phyloP scores from a whole-genome alignment of 2,797 vertebrate species.

The Gadopsis bispinosus region DNA sequence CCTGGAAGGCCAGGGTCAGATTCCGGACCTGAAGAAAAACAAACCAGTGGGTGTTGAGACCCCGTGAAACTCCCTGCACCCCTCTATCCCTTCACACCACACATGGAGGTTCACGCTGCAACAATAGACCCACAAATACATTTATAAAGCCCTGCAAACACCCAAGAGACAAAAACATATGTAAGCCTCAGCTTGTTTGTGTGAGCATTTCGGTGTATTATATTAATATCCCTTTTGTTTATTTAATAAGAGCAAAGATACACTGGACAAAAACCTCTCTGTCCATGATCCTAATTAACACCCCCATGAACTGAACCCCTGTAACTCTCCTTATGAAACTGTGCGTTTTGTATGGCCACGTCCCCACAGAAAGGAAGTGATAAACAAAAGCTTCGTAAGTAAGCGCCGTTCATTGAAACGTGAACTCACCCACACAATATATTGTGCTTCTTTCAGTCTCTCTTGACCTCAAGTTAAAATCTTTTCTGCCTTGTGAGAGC shows the following conservation, averaged over 20 bases:
- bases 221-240: slow-evolving; percentile 11
- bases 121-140: slow-evolving; percentile 41
- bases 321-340: not conserved
- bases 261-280: not conserved
- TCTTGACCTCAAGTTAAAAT: not conserved
- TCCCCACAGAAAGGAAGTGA: not conserved
- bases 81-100: slow-evolving; percentile 20
- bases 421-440: not conserved
- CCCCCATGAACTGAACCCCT: not conserved
- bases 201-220: slow-evolving; percentile 16
- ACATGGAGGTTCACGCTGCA: slow-evolving; percentile 38
- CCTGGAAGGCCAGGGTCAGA: slow-evolving; percentile 95
- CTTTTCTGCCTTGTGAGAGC: not conserved
- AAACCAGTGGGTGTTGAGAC: slow-evolving; percentile 43
- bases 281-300: not conserved
- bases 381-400: not conserved
- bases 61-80: not conserved
- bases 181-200: slow-evolving; percentile 40
- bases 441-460: not conserved
- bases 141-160: slow-evolving; percentile 28
- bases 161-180: not conserved
- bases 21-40: slow-evolving; percentile 89
- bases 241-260: slow-evolving; percentile 29
- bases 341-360: not conserved
- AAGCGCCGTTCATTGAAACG: not conserved